Base-by-base conservation (phyloP, 2,797 vertebrate genomes). In the Protonibea diacanthus region DNA sequence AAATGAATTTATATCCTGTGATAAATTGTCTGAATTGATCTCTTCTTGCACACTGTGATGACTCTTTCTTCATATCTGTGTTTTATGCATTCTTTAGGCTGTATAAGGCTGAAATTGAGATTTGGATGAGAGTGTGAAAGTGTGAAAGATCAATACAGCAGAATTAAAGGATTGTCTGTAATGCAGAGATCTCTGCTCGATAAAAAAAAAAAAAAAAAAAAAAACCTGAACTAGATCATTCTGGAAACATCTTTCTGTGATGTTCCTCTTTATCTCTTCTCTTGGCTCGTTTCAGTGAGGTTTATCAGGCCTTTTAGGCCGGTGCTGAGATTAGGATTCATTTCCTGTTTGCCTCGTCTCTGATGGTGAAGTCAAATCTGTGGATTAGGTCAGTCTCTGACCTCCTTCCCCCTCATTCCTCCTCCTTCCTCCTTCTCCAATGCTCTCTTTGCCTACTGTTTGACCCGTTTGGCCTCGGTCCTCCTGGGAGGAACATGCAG, bases 321-420 rank as follows among this genome's bases (percentile, higher is more conserved):
- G 0, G 40, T 10, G 11, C 74, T 17, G 23, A 88, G 85, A 87
- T 90, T 80, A 86, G 72, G 59, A 79, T 82, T 90, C n/a, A 86
- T 90, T 91, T 92, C 87, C 90, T 89, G 86, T 85, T 81, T 55
- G 56, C 52, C 64, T 77, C 38, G 7, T 72, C 81, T 78, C 51
- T 47, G 52, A 65, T 63, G 76, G 84, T 84, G 78, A 89, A 75
- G 80, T 85, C 69, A 84, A 85, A 91, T 90, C 83, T 83, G 71
- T 51, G 82, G 91, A 91, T 92, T 88, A 87, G 81, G 75, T 59
- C 57, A 0, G 29, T 51, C 40, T 75, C 69, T 87, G 80, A 88
- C 84, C 85, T 86, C 74, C 68, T 71, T 78, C 69, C 38, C 56
- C 44, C 7, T 53, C 57, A 10, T 47, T 55, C 52, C 15, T 56